These are phyloP conservation scores for Fregata magnificens DNA, from an alignment of 2,113 vertebrate genomes.

Conservation along the genomic window DNA sequence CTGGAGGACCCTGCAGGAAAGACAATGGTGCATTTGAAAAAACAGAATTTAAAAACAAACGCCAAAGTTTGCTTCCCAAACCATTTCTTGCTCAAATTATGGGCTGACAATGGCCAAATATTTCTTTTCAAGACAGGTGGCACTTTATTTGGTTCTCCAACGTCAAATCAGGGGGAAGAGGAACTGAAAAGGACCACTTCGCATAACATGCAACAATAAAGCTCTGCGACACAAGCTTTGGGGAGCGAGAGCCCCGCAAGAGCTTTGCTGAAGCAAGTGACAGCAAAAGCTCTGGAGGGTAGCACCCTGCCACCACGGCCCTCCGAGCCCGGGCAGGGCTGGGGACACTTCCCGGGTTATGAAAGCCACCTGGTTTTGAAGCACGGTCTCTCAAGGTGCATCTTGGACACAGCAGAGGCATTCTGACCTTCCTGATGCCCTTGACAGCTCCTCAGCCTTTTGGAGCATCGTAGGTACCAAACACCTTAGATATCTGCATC, in stretches of 20 bases:
- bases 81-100: neutral
- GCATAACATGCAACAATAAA: neutral
- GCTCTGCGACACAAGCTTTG: neutral
- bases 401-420: neutral
- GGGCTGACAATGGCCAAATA: neutral
- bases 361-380: neutral
- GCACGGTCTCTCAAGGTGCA: neutral
- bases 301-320: neutral
- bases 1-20: slow-evolving; percentile 84
- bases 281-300: neutral
- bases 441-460: neutral
- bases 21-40: neutral
- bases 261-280: neutral
- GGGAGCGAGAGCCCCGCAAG: neutral
- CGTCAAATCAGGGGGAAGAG: neutral
- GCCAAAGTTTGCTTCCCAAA: neutral
- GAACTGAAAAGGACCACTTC: neutral
- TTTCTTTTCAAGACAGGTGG: neutral
- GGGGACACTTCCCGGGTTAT: neutral
- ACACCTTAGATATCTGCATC: neutral
- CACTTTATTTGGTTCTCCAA: neutral
- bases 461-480: neutral
- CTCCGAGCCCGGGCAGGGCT: neutral
- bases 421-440: neutral
- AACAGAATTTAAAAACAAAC: neutral